Evolutionary conservation across 2,797 vertebrate genomes (phyloP), one percentile per base, ranked within the genome.

Genomic region (Sebastes cheni): DNA sequence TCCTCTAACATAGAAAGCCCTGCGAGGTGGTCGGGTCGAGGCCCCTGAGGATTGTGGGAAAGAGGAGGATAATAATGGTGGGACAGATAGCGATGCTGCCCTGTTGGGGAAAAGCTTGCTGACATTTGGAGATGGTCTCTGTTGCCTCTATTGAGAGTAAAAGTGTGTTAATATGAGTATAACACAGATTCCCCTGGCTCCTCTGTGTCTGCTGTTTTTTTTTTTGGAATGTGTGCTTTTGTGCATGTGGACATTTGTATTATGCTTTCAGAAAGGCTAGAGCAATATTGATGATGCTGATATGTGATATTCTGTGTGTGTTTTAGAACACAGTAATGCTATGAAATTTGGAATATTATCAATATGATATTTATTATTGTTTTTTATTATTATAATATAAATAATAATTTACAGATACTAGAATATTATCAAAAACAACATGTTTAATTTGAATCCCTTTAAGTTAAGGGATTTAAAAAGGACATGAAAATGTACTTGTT

Each of bases 71-170:
- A 76, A 87, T 82, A 77, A 86, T 70, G 60, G 65, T 22, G 67
- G 67, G 50, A 42, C 76, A 81, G 82, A 91, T 84, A 82, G 76
- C 13, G 14, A 30, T 16, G 8, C 55, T 64, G 30, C 25, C 39
- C 75, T 66, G 56, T 25, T 74, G 72, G 82, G 58, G 50, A 34
- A 71, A 78, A 76, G 39, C 80, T 83, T 8, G 50, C 61, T 89
- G 91, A 90, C 88, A 92, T 90, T 91, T 91, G 20, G 29, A 88
- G 64, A 83, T 56, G 25, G 62, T 77, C 67, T 83, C 58, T 61
- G 32, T 78, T 80, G 58, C 30, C 73, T 80, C 68, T 67, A 20
- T 64, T 34, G 55, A 72, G n/a, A 76, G 55, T 50, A 14, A 60
- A 62, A 52, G 36, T 65, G 39, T 78, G 68, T 82, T 73, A 60